phyloP scores from a whole-genome alignment of 1,140 invertebrate species.

The Trichogramma pretiosum region DNA sequence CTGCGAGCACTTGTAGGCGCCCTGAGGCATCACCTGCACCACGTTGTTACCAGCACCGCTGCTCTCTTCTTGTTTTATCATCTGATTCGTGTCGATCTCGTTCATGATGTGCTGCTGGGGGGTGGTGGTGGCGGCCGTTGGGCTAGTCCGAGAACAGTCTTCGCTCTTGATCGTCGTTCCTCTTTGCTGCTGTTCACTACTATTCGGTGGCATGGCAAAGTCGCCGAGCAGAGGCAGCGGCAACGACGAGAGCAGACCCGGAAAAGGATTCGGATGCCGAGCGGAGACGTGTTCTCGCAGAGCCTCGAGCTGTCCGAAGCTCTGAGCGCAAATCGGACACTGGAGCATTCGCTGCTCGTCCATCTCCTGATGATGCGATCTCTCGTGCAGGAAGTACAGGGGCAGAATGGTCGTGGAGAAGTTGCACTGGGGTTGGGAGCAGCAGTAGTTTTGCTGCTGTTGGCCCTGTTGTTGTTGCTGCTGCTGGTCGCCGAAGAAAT shows the following conservation, averaged over 20 bases:
- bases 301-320: slow-evolving; percentile 47
- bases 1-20: slow-evolving; percentile 53
- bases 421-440: slow-evolving; percentile 75
- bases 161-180: slow-evolving; percentile 3
- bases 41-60: too few relatives aligned
- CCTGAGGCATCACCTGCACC: slow-evolving; percentile 40
- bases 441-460: slow-evolving; percentile 68
- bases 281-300: slow-evolving; percentile 54
- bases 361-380: slow-evolving; percentile 55
- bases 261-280: slow-evolving; percentile 46
- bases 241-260: slow-evolving; percentile 45
- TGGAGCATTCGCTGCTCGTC: slow-evolving; percentile 32
- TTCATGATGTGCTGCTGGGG: slow-evolving; percentile 20
- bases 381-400: slow-evolving; percentile 84
- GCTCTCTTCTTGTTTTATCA: slow-evolving; percentile 31
- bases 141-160: slow-evolving; percentile 28
- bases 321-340: slow-evolving; percentile 54
- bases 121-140: slow-evolving; percentile 29
- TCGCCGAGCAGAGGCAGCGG: slow-evolving; percentile 28
- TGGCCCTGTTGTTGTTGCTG: slow-evolving; percentile 46
- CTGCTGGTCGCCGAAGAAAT: slow-evolving; percentile 49
- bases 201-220: slow-evolving; percentile 13
- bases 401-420: slow-evolving; percentile 83
- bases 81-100: slow-evolving; percentile 21
- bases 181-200: background rate